phyloP scores from a whole-genome alignment of 2,888 invertebrate species.

The Nomada flava region DNA sequence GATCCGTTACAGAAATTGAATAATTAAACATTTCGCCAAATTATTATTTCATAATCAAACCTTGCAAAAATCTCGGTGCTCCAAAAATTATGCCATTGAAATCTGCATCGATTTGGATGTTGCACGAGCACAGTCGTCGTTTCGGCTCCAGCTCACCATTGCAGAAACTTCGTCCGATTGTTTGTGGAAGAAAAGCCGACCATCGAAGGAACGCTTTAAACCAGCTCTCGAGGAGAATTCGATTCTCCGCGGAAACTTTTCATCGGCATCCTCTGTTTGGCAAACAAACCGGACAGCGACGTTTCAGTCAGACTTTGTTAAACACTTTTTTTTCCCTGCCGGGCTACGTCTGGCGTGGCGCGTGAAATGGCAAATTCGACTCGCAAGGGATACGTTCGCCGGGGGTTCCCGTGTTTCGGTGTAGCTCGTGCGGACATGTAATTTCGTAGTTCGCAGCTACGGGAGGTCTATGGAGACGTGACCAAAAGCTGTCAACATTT shows the following conservation, averaged over 20 bases:
- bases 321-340: slow-evolving; percentile 13
- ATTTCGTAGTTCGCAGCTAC: slow-evolving; percentile 26
- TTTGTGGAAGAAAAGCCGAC: too few relatives aligned
- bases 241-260: neutral
- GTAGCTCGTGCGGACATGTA: slow-evolving; percentile 41
- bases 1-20: too few relatives aligned
- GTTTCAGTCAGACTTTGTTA: slow-evolving; percentile 2
- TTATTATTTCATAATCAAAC: too few relatives aligned
- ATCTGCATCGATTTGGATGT: too few relatives aligned
- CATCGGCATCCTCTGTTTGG: neutral
- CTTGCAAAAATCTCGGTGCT: too few relatives aligned
- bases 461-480: slow-evolving; percentile 73
- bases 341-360: neutral
- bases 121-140: too few relatives aligned
- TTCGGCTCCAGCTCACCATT: too few relatives aligned
- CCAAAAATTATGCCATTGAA: too few relatives aligned
- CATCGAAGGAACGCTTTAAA: too few relatives aligned
- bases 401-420: slow-evolving; percentile 14
- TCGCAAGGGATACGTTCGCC: slow-evolving; percentile 44
- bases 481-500: slow-evolving; percentile 73
- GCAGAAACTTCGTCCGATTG: neutral
- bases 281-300: slow-evolving; percentile 14
- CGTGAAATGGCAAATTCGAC: slow-evolving; percentile 47
- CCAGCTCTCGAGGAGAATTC: neutral
- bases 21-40: too few relatives aligned